These are phyloP conservation scores for Staurois parvus DNA, from an alignment of 2,797 vertebrate species.

Conservation along the genomic window DNA sequence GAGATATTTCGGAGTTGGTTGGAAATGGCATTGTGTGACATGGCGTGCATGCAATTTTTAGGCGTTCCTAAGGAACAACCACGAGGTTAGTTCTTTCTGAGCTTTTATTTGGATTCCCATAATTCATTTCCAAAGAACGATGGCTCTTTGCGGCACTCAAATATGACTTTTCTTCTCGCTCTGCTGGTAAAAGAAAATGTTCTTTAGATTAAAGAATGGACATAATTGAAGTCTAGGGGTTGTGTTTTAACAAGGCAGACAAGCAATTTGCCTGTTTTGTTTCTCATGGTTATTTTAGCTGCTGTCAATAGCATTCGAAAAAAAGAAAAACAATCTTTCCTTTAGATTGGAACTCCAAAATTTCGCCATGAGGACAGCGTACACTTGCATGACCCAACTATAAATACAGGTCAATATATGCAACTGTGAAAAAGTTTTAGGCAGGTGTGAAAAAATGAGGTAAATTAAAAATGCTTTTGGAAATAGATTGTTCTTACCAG, in stretches of 20 bases:
- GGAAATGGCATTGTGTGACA: not conserved
- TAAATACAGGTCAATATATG: no score
- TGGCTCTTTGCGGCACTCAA: not conserved
- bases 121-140: not conserved
- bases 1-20: not conserved
- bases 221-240: not conserved
- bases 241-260: not conserved
- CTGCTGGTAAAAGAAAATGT: not conserved
- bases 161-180: slow-evolving; percentile 13
- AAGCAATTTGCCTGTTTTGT: not conserved
- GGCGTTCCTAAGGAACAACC: not conserved
- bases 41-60: not conserved
- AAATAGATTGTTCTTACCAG: no score
- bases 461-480: no score
- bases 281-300: not conserved
- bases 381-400: no score
- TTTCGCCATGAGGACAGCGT: not conserved
- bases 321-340: not conserved
- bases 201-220: not conserved
- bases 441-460: no score
- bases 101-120: not conserved
- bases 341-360: not conserved
- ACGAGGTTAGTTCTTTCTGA: not conserved
- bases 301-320: not conserved
- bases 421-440: no score